Base-by-base conservation (phyloP, 2,113 vertebrate genomes). In the Tragelaphus buxtoni region DNA sequence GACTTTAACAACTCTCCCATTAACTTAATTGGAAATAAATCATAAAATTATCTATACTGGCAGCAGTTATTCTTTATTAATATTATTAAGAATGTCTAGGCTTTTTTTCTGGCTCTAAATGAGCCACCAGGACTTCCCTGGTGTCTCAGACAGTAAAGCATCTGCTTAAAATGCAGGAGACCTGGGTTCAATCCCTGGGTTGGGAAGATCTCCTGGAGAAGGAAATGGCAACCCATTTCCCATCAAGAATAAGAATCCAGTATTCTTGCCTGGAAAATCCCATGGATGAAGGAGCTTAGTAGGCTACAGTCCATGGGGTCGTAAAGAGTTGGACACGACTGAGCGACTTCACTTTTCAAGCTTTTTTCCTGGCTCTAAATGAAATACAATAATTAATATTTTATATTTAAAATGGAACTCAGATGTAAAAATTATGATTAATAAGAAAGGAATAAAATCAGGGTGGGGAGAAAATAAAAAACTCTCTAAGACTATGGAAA, bases 11-110 rank as follows among this genome's bases (percentile, higher is more conserved):
- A 63, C 1, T 56, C 47, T 53, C 51, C 18, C 17, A 69, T 61
- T 96, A 93, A 56, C 60, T 74, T 90, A 89, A 94, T 26, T 90
- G 18, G 32, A 95, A 96, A 79, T 88, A 94, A 92, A 93, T 83
- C 26, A 92, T 51, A 92, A 74, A 90, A 93, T 69, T 89, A 97
- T 65, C 77, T 91, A 74, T 4, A 45, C 9, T 72, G 77, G 88
- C 1, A 94, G 55, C 39, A 97, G 82, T 93, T 94, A 91, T 47
- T 96, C 32, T 92, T 83, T 83, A 94, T 65, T 81, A 94, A 80
- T 26, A 90, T 49, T 56, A 80, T 69, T 72, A 49, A 84, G 35
- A 83, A 30, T 16, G n/a, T 91, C 47, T 84, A 92, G 84, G 12
- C 10, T 53, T 80, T 56, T 74, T 24, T 80, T 56, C 51, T 95